These are phyloP conservation scores for Camponotus fellah DNA, from an alignment of 2,888 invertebrate genomes.

Conservation along the genomic window DNA sequence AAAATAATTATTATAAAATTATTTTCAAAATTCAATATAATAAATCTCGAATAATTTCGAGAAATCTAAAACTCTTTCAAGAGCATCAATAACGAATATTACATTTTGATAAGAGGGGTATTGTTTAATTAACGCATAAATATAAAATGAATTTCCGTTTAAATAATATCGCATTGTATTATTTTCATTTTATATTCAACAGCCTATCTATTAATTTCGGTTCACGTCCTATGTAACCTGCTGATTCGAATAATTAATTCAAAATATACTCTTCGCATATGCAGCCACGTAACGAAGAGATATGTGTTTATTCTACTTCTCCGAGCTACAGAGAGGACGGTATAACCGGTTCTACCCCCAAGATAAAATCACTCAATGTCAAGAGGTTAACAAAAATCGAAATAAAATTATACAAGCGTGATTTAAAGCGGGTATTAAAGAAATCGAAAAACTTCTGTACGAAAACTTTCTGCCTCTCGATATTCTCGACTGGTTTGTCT, in stretches of 20 bases:
- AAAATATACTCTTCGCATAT: not conserved
- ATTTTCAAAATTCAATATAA: too few species aligned
- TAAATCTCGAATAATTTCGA: not conserved
- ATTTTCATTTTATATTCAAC: not conserved
- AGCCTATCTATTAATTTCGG: not conserved
- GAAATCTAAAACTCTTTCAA: not conserved
- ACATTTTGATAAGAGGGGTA: not conserved
- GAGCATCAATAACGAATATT: not conserved
- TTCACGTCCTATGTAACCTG: not conserved
- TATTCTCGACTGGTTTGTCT: not conserved
- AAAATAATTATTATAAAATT: not conserved
- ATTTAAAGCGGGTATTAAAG: not conserved
- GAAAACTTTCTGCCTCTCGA: not conserved
- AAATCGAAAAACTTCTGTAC: not conserved
- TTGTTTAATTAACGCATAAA: not conserved
- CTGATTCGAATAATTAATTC: not conserved
- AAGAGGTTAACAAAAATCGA: not conserved
- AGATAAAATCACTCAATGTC: slow-evolving; percentile 17
- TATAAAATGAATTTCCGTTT: slow-evolving; percentile 8
- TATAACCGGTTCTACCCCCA: not conserved
- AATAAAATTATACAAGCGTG: slow-evolving; percentile 4
- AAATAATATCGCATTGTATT: not conserved
- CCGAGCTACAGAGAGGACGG: not conserved
- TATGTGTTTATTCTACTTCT: not conserved
- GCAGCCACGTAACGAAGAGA: not conserved